phyloP scores from a whole-genome alignment of 35 echinoderm and acorn worm genomes.

The Heliocidaris tuberculata region DNA sequence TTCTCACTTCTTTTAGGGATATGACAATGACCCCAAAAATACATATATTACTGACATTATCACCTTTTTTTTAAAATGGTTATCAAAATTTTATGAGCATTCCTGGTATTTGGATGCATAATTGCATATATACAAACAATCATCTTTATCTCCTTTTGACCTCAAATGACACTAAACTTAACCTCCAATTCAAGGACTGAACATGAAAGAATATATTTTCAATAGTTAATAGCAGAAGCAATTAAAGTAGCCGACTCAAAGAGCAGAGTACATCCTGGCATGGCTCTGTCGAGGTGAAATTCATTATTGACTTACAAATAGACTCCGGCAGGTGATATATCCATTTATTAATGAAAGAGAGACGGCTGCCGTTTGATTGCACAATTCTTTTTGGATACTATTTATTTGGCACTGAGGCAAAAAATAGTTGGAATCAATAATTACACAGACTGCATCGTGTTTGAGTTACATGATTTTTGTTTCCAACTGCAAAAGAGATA shows the following conservation, averaged over 20 bases:
- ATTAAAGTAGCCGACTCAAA: neutral
- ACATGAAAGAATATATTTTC: neutral
- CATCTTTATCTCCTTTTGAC: neutral
- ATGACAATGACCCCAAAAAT: no score
- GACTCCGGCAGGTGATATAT: neutral
- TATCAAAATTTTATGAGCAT: no score
- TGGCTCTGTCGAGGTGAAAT: neutral
- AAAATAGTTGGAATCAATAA: neutral
- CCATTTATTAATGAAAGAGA: neutral
- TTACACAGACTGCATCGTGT: neutral
- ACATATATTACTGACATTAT: no score
- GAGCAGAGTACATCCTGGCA: neutral
- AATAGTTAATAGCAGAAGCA: neutral
- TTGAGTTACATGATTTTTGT: neutral
- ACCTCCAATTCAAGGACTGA: neutral
- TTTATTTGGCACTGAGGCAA: neutral
- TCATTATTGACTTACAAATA: neutral
- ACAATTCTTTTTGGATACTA: neutral
- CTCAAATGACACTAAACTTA: neutral
- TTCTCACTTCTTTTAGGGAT: no score
- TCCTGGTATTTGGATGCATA: no score
- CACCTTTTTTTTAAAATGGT: no score
- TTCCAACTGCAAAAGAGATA: neutral
- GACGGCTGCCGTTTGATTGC: neutral
- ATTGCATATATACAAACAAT: no score